phyloP scores from a whole-genome alignment of 2,888 invertebrate genomes.

The Strigamia crassipes region DNA sequence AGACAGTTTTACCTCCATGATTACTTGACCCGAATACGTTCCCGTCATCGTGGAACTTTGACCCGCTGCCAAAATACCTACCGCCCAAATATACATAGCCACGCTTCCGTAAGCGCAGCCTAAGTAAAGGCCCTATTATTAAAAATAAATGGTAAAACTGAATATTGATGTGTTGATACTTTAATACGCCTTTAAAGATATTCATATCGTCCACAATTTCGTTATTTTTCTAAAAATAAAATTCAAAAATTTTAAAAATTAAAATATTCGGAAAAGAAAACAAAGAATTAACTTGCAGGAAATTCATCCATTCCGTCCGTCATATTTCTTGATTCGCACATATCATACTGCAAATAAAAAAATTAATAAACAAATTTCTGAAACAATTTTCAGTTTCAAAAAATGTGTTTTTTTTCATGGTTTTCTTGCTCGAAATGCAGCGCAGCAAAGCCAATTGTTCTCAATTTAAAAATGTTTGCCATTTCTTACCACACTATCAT shows the following conservation, averaged over 20 bases:
- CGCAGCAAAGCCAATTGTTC: no score
- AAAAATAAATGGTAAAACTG: no score
- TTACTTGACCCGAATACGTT: conserved; percentile 65
- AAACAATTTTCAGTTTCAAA: no score
- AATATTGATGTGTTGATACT: neutral
- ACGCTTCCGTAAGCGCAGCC: conserved; percentile 66
- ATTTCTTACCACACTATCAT: conserved; percentile 52
- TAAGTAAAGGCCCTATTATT: conserved; percentile 54
- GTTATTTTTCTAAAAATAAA: conserved; percentile 49
- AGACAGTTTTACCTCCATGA: conserved; percentile 60
- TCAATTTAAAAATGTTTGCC: no score
- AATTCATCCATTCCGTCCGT: no score
- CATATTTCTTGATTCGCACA: neutral
- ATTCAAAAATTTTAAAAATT: neutral
- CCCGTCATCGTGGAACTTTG: conserved; percentile 54
- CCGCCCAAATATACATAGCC: conserved; percentile 83
- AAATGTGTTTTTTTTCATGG: no score
- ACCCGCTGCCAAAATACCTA: conserved; percentile 55
- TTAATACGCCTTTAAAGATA: conserved; percentile 53
- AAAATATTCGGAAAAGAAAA: neutral
- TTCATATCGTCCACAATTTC: conserved; percentile 52
- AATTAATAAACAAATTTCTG: neutral
- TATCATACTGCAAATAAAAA: neutral
- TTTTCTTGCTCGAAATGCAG: no score
- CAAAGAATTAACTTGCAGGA: neutral